Evolutionary conservation across 2,888 invertebrate genomes (phyloP).

Genomic region (Drosophila mayaguana): DNA sequence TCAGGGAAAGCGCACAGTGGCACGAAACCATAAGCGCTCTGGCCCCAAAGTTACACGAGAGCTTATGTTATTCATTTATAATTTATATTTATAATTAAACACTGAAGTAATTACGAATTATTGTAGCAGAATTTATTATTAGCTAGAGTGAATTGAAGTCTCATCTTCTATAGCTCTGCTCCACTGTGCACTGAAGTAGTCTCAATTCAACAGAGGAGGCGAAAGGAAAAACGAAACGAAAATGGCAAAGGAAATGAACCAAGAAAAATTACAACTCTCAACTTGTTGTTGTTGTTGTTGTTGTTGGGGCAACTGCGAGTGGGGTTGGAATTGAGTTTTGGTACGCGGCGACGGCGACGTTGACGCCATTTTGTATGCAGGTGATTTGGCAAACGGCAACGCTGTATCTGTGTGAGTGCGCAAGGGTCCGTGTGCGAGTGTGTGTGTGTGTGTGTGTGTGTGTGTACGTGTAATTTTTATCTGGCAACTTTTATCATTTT

Average conservation of each 20-base stretch:
- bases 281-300: slow-evolving; percentile 39
- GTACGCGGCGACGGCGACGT: slow-evolving; percentile 40
- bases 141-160: not conserved
- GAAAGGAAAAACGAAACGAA: slow-evolving; percentile 55
- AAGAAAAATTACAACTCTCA: slow-evolving; percentile 80
- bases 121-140: not conserved
- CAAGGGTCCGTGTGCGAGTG: slow-evolving; percentile 18
- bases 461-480: slow-evolving; percentile 76
- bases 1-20: slow-evolving; percentile 28
- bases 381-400: slow-evolving; percentile 62
- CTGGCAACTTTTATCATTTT: slow-evolving; percentile 82
- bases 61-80: not conserved
- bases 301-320: slow-evolving; percentile 28
- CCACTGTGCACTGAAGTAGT: slow-evolving; percentile 59
- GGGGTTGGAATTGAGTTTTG: slow-evolving; percentile 73
- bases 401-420: slow-evolving; percentile 34
- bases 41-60: not conserved
- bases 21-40: not conserved
- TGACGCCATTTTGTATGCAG: slow-evolving; percentile 73
- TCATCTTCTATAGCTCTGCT: not conserved
- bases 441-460: slow-evolving; percentile 14
- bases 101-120: not conserved
- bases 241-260: slow-evolving; percentile 81
- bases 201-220: slow-evolving; percentile 52
- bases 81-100: not conserved